These are phyloP conservation scores for Apus apus DNA, from an alignment of 2,113 vertebrate species.

Conservation along the genomic window DNA sequence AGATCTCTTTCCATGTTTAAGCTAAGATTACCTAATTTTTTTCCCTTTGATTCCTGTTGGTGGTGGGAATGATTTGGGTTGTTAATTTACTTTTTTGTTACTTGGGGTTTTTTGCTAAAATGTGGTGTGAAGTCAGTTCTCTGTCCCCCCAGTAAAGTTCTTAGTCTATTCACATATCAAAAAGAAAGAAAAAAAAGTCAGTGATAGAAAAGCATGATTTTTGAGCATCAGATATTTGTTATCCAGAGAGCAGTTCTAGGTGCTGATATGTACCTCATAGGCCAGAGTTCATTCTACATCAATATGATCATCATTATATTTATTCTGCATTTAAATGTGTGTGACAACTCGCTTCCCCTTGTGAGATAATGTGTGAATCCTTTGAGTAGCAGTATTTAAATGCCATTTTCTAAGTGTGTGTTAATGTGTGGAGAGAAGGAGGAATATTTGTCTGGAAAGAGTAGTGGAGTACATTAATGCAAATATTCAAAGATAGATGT, in stretches of 20 bases:
- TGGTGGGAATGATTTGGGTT: neutral
- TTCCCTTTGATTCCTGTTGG: neutral
- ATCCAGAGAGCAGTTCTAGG: slow-evolving; percentile 8
- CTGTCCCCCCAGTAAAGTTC: neutral
- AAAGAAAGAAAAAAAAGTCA: neutral
- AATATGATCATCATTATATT: slow-evolving; percentile 31
- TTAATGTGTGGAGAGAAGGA: slow-evolving; percentile 53
- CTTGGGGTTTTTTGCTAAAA: neutral
- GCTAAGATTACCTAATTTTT: neutral
- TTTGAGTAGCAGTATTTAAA: slow-evolving; percentile 51
- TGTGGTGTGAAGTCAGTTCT: neutral
- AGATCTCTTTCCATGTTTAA: neutral
- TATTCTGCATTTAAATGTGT: slow-evolving; percentile 66
- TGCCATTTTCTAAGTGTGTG: neutral
- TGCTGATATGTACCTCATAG: neutral
- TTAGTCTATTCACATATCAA: neutral
- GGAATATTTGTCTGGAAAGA: slow-evolving; percentile 53
- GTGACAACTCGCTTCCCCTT: slow-evolving; percentile 22
- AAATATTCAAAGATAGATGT: slow-evolving; percentile 72
- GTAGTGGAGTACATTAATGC: slow-evolving; percentile 67
- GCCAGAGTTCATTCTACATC: slow-evolving; percentile 25
- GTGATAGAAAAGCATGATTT: neutral
- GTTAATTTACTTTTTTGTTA: neutral
- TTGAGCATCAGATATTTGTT: neutral
- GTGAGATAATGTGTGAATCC: slow-evolving; percentile 53